Evolutionary conservation across 1,140 invertebrate genomes (phyloP).

Genomic region (Megalopta genalis): DNA sequence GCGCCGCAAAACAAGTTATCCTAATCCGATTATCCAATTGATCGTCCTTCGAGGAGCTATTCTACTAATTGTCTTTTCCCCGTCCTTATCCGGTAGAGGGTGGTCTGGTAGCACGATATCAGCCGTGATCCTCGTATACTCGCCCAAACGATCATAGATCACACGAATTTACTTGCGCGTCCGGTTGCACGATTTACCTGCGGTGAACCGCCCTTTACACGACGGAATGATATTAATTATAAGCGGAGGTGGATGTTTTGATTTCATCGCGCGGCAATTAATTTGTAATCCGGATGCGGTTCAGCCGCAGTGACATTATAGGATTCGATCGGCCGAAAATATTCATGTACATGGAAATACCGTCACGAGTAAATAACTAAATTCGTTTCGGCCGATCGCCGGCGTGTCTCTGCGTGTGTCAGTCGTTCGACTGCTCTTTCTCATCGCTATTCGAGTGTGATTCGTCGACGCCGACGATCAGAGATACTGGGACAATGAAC

Average conservation of each 20-base stretch:
- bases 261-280: slow-evolving; percentile 65
- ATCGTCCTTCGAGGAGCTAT: slow-evolving; percentile 71
- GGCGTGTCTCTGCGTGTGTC: neutral
- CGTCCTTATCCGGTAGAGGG: neutral
- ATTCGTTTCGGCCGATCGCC: slow-evolving; percentile 23
- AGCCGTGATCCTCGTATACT: neutral
- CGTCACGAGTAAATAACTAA: slow-evolving; percentile 57
- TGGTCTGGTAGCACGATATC: neutral
- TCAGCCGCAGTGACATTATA: slow-evolving; percentile 64
- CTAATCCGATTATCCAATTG: slow-evolving; percentile 74
- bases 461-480: no score
- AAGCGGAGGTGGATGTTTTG: slow-evolving; percentile 65
- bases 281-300: slow-evolving; percentile 66
- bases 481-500: no score
- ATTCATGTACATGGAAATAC: slow-evolving; percentile 64
- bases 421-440: no score
- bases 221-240: slow-evolving; percentile 65
- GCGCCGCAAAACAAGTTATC: slow-evolving; percentile 72
- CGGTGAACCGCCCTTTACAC: slow-evolving; percentile 63
- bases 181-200: slow-evolving; percentile 61
- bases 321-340: slow-evolving; percentile 64
- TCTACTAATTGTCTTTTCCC: slow-evolving; percentile 72
- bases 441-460: no score
- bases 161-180: slow-evolving; percentile 59
- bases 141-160: slow-evolving; percentile 54